Evolutionary conservation across 2,797 vertebrate species (phyloP), one percentile per base, ranked within the genome.

Genomic region (Etheostoma perlongum): DNA sequence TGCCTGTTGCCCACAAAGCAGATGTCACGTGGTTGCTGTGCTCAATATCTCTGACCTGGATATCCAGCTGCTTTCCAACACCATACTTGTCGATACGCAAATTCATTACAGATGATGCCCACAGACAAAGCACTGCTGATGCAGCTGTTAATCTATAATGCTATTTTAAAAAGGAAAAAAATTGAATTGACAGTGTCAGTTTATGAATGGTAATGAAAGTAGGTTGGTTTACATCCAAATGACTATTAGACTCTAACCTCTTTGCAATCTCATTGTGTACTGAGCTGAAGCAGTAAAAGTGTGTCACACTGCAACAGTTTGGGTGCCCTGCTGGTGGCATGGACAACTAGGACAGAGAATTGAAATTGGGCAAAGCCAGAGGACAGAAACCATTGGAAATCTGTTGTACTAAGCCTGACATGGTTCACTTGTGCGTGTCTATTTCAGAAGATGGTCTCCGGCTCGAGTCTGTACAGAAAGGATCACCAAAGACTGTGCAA

Each of bases 1-100:
- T 94, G 88, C 89, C 91, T 92, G 91, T 88, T 91, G 88, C 91
- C 92, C 84, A 90, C 90, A 91, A 92, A 89, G 85, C 80, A 78
- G 89, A 87, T 91, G 89, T 92, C 85, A 91, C 89, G 74, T 92
- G 92, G 88, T 88, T 79, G 79, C 83, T 85, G 70, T 64, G 76
- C 93, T 96, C 96, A 94, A 96, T 97, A 88, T 74, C 82, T 53
- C 74, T 93, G 93, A 95, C 95, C 95, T 94, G 89, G 90, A 95
- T 95, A 89, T 81, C 77, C 79, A 88, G 80, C 88, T 83, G 86
- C 70, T 76, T 83, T 90, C 83, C 75, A 86, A 67, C 84, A 63
- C 52, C 84, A 90, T 75, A 74, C 71, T 16, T 72, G 89, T 95
- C 93, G 51, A 94, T 94, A 93, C 79, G 76, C 81, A 87, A 81